Evolutionary conservation across 1,140 invertebrate genomes (phyloP), one percentile per base, ranked within the genome.

Genomic region (Drosophila kurseongensis): DNA sequence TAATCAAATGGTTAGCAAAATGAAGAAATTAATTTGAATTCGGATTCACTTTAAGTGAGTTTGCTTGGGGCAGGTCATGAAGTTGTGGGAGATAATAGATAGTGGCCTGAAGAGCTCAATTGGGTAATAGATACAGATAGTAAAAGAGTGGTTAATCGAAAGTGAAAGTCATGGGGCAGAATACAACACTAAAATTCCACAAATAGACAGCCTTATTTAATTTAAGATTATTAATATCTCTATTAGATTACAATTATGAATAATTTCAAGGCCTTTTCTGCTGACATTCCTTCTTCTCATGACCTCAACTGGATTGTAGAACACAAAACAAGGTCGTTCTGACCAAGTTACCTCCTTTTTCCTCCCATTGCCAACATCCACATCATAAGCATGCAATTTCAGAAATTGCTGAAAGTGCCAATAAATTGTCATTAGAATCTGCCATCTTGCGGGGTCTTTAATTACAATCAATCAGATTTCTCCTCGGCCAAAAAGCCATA

Each of bases 381-480:
- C 35, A 77, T n/a, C n/a, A n/a, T n/a, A n/a, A n/a, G 2, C 36
- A n/a, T 27, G 59, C 27, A 41, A 67, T 63, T 67, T 9, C 27
- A 27, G 36, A 16, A 63, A 67, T 35, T 67, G 58, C 36, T 73
- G 41, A 81, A 77, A 82, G 74, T 68, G 62, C 50, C 72, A 82
- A 81, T 81, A 74, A 81, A 40, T 47, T 59, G 55, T 36, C 61
- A 63, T 74, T 58, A 73, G 73, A 81, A 81, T 81, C 55, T 23
- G 59, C 45, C 48, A 60, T 42, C 58, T 47, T 40, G 40, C 41
- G 13, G 40, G 16, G 56, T 44, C 71, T 75, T 51, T 54, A 73
- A 80, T 81, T 80, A 80, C 44, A 81, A 81, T 81, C 78, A 80
- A 81, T 81, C 78, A 75, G 57, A 76, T 69, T 80, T 80, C 58